A percentile compares a stretch with the other conserved stretches of the same genome.
Evolutionary conservation across 2,888 invertebrate species (phyloP).

Genomic region (Drosophila lutescens): DNA sequence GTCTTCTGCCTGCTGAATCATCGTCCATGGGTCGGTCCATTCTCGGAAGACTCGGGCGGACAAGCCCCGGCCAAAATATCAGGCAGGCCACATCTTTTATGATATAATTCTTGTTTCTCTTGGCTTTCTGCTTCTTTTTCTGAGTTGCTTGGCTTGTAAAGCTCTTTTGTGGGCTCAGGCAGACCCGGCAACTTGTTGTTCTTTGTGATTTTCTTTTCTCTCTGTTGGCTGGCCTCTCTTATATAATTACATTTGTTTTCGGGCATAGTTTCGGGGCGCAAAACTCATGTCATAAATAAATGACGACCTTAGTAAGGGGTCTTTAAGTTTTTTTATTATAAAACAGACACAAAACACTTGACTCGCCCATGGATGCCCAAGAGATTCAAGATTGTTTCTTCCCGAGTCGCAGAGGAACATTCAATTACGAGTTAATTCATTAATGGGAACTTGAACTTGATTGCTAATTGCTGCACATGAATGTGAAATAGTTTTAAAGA

Average conservation of each 20-base stretch:
- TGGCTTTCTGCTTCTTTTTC: conserved; percentile 31
- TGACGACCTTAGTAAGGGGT: conserved; percentile 63
- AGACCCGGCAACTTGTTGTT: conserved; percentile 54
- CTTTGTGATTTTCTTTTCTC: conserved; percentile 36
- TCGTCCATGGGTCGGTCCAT: conserved; percentile 41
- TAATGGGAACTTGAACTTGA: conserved; percentile 36
- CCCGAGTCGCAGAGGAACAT: conserved; percentile 14
- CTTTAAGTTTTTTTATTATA: conserved; percentile 38
- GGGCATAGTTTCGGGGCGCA: conserved; percentile 65
- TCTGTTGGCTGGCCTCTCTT: conserved; percentile 50
- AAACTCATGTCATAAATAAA: conserved; percentile 79
- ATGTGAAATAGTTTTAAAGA: conserved; percentile 1
- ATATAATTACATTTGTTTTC: conserved; percentile 74
- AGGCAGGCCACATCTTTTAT: conserved; percentile 66
- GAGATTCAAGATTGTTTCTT: conserved; percentile 20
- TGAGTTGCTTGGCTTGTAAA: conserved; percentile 40
- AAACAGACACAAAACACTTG: conserved; percentile 29
- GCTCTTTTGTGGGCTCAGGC: conserved; percentile 36
- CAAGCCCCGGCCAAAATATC: conserved; percentile 63
- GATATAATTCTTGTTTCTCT: conserved; percentile 52
- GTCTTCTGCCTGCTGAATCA: conserved; percentile 60
- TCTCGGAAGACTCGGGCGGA: conserved; percentile 59
- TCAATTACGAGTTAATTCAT: conserved; percentile 47
- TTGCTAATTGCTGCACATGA: conserved; percentile 39
- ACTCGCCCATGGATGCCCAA: conserved; percentile 42